Conservation (phyloP, 2,113 vertebrate species). For the Amphiprion ocellaris region DNA sequence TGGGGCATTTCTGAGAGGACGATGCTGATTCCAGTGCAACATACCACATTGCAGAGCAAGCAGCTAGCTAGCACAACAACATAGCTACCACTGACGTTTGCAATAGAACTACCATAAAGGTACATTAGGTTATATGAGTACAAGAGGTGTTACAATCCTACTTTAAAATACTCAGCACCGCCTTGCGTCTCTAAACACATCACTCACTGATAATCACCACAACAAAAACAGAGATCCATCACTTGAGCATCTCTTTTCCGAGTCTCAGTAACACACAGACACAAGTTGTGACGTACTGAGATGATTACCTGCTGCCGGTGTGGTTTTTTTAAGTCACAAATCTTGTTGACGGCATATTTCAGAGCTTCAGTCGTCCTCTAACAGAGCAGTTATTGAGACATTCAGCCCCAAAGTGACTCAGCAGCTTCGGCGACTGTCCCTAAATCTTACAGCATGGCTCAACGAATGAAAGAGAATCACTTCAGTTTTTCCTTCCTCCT, state of each 20-base stretch:
- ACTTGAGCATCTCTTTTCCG: conserved; percentile 15
- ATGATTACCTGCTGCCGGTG: conserved; percentile 40
- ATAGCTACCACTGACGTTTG: conserved; percentile 72
- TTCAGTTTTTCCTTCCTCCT: conserved; percentile 38
- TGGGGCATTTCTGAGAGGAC: conserved; percentile 55
- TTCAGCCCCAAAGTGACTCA: conserved; percentile 54
- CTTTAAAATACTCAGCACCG: conserved; percentile 52
- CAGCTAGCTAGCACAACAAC: conserved; percentile 73
- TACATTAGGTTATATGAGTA: conserved; percentile 72
- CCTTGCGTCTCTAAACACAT: conserved; percentile 54
- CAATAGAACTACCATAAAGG: conserved; percentile 71
- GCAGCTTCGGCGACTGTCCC: conserved; percentile 40
- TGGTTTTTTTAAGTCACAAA: conserved; percentile 14
- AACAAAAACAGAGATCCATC: conserved; percentile 47
- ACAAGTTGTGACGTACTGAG: conserved; percentile 81
- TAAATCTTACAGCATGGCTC: conserved; percentile 41
- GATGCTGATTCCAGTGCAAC: conserved; percentile 72
- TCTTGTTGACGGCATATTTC: conserved; percentile 20
- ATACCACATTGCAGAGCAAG: conserved; percentile 75
- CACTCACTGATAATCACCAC: conserved; percentile 61
- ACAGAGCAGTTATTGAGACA: conserved; percentile 47
- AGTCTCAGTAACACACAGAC: conserved; percentile 79
- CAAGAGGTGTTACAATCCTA: conserved; percentile 71
- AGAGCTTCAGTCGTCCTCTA: conserved; percentile 16
- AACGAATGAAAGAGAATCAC: conserved; percentile 33